Evolutionary conservation across 2,797 vertebrate species (phyloP).

Genomic region (Anguilla anguilla): DNA sequence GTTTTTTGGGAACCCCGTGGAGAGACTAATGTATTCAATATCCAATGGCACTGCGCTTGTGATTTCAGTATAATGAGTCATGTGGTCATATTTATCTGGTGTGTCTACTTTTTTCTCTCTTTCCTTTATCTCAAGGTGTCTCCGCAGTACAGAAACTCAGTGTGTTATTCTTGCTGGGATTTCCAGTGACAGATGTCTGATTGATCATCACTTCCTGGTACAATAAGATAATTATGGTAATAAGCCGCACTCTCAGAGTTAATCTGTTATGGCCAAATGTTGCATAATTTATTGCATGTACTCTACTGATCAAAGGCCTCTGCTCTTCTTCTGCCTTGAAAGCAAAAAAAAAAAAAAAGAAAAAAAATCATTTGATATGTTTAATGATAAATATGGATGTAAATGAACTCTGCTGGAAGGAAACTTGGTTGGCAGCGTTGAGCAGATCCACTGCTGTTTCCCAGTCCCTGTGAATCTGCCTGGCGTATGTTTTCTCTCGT

Average conservation of each 20-base stretch:
- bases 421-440: not conserved
- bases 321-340: not conserved
- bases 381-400: not conserved
- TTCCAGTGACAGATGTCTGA: not conserved
- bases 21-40: constrained; percentile 9
- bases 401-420: not conserved
- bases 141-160: not conserved
- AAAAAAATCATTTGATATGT: not conserved
- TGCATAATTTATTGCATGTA: not conserved
- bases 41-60: not conserved
- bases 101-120: not conserved
- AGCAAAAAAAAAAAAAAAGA: not conserved
- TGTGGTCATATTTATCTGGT: not conserved
- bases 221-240: constrained; percentile 4
- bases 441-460: not conserved
- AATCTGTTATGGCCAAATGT: constrained; percentile 1
- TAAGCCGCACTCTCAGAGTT: not conserved
- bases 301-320: not conserved
- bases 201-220: not conserved
- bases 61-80: not conserved
- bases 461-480: not conserved
- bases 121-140: constrained; percentile 3
- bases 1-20: constrained; percentile 1
- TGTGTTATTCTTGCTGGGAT: not conserved
- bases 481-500: not conserved